Evolutionary conservation across 2,888 invertebrate genomes (phyloP).

Genomic region (Steinernema carpocapsae): DNA sequence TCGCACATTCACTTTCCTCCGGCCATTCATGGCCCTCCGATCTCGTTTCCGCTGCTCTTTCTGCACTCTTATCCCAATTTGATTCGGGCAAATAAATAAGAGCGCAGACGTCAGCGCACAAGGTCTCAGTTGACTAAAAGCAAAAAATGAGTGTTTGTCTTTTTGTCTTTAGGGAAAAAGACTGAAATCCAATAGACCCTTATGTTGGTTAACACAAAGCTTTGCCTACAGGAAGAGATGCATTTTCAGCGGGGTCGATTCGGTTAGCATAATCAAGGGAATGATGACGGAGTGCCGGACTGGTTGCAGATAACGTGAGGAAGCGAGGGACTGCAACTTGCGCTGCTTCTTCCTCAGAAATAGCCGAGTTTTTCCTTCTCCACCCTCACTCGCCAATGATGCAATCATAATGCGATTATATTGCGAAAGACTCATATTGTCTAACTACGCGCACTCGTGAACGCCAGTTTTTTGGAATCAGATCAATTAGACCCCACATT

Average conservation of each 20-base stretch:
- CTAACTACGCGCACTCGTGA: conserved; percentile 29
- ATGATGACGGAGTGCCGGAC: background rate
- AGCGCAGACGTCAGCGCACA: background rate
- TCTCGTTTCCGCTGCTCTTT: background rate
- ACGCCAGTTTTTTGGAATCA: conserved; percentile 29
- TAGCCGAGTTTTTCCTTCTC: background rate
- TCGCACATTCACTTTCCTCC: conserved; percentile 7
- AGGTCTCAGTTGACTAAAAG: background rate
- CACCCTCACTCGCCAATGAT: conserved; percentile 15
- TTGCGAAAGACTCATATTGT: conserved; percentile 18
- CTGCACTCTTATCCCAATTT: conserved; percentile 13
- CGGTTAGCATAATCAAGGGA: conserved; percentile 15
- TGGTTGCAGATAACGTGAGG: conserved; percentile 3
- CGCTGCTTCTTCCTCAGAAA: background rate
- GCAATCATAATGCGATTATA: conserved; percentile 35
- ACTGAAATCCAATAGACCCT: conserved; percentile 30
- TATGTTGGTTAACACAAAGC: background rate
- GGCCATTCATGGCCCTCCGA: background rate
- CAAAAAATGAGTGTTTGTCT: conserved; percentile 30
- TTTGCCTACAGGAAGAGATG: background rate
- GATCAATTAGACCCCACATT: conserved; percentile 25
- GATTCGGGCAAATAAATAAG: background rate
- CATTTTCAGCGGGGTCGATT: background rate
- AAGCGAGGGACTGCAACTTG: conserved; percentile 10
- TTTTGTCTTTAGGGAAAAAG: conserved; percentile 8